Evolutionary conservation across 2,888 invertebrate species (phyloP), one percentile per base, ranked within the genome.

Genomic region (Belgica antarctica): DNA sequence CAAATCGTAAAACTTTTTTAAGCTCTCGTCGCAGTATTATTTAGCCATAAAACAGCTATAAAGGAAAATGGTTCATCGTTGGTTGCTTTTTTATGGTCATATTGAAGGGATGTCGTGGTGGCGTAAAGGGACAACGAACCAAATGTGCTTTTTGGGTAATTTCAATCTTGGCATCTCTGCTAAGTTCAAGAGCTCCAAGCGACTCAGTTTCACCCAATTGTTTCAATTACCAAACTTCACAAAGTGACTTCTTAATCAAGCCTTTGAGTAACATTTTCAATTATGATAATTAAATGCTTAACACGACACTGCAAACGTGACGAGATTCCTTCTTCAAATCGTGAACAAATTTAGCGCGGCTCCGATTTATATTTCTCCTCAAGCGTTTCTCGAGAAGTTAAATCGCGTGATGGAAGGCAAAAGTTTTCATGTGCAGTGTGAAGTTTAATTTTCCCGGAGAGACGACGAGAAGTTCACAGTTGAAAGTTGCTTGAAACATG

Each of bases 1-100:
- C 65, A 24, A 66, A 66, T 47, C 65, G 47, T 66, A 66, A 66
- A 66, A 47, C n/a, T 36, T 27, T 66, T 46, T 34, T 15, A 15
- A 25, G 28, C 65, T 66, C 19, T 52, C 46, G 65, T 66, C 65
- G 28, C 47, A 66, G 62, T 28, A 41, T 66, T 66, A 66, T 66
- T 25, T 34, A 15, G 47, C 65, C 65, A 66, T 66, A 66, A 66
- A 66, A 31, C n/a, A 47, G 27, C 28, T 19, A 66, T 66, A 66
- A 66, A 66, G 47, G 27, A 47, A 66, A 63, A 52, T 52, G 19
- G 65, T 65, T 46, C 22, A 36, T 65, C 41, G 34, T 4, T 34
- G 12, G 31, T 36, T 41, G 47, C 8, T 47, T 66, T 47, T 28
- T 34, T 52, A 19, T 19, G 17, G 2, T 22, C 17, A 17, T 52